These are phyloP conservation scores for Sarcophaga variegata DNA, from an alignment of 2,888 invertebrate species.

Conservation along the genomic window DNA sequence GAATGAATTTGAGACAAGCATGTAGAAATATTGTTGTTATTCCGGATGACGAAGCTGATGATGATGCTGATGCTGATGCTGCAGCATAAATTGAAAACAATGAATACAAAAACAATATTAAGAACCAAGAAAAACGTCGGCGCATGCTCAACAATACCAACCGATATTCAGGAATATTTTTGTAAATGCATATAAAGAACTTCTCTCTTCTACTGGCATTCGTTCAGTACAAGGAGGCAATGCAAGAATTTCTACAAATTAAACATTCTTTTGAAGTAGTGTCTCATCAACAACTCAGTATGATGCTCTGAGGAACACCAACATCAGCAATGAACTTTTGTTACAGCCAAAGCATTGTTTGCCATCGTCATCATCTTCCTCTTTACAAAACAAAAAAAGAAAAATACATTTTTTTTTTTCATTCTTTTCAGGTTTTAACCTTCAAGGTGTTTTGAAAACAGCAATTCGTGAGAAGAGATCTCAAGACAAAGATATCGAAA, in stretches of 20 bases:
- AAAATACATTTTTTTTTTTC: constrained; percentile 27
- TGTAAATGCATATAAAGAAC: neutral
- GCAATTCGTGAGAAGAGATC: constrained; percentile 71
- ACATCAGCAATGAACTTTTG: constrained; percentile 39
- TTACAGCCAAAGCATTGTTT: constrained; percentile 56
- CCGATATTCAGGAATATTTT: constrained; percentile 27
- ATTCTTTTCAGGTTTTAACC: constrained; percentile 66
- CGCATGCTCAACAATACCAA: constrained; percentile 64
- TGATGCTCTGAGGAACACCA: constrained; percentile 44
- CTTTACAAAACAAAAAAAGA: constrained; percentile 7
- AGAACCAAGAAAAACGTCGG: constrained; percentile 49
- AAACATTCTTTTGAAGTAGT: constrained; percentile 55
- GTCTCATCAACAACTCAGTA: constrained; percentile 32
- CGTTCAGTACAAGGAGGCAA: neutral
- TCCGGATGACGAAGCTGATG: neutral
- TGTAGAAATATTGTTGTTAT: constrained; percentile 38
- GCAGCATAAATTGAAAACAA: constrained; percentile 39
- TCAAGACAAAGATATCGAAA: constrained; percentile 55
- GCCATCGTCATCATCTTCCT: constrained; percentile 17
- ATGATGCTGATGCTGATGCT: constrained; percentile 59
- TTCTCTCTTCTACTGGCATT: neutral
- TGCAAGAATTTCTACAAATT: constrained; percentile 38
- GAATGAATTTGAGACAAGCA: constrained; percentile 62
- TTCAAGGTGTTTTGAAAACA: constrained; percentile 67
- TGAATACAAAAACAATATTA: constrained; percentile 22